Evolutionary conservation across 2,113 vertebrate genomes (phyloP).

Genomic region (Salvator merianae): DNA sequence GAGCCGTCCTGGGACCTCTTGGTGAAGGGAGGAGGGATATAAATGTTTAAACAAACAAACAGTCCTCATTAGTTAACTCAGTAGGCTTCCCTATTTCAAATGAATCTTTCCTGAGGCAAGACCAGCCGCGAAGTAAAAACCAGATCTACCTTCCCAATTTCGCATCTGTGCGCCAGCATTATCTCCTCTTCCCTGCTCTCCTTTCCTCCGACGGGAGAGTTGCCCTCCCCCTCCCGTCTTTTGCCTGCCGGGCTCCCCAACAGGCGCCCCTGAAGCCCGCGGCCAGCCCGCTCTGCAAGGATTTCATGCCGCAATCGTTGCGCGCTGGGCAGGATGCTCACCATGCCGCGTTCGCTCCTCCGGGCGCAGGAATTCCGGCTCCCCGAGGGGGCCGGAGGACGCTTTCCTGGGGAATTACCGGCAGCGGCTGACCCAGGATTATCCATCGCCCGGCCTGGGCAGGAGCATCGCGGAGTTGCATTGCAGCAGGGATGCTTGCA

Average conservation of each 20-base stretch:
- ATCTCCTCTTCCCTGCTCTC: no score
- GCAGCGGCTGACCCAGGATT: neutral
- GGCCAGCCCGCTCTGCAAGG: neutral
- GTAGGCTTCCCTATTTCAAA: neutral
- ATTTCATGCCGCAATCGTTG: no score
- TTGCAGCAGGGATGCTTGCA: neutral
- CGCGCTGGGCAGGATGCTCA: no score
- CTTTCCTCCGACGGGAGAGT: neutral
- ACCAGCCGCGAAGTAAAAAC: no score
- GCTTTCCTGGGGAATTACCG: no score
- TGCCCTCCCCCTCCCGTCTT: neutral
- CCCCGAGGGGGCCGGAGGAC: no score
- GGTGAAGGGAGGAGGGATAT: no score
- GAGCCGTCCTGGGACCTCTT: no score
- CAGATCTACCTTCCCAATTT: neutral
- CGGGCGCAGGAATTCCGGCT: neutral
- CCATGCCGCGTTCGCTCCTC: neutral
- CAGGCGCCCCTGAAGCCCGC: neutral
- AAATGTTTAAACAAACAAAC: no score
- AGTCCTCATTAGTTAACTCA: neutral
- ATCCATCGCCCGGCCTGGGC: neutral
- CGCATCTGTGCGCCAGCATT: neutral
- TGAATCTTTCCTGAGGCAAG: no score
- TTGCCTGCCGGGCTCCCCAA: neutral
- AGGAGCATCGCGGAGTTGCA: neutral